Conservation (phyloP, 2,797 vertebrate species). For the Phoebastria nigripes region DNA sequence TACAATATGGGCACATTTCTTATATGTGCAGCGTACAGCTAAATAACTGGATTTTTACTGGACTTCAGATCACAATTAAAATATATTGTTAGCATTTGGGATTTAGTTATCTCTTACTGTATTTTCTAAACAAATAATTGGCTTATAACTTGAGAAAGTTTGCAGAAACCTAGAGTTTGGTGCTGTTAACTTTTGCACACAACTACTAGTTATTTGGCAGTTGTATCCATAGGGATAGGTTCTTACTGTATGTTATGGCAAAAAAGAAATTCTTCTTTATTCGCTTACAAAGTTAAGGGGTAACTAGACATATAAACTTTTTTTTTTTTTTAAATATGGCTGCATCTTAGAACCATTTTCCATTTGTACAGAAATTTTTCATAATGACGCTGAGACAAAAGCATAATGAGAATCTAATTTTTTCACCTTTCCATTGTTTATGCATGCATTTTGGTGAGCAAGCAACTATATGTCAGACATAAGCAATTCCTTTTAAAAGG, state of each 20-base stretch:
- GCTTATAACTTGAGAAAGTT: background rate
- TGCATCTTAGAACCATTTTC: background rate
- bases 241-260: background rate
- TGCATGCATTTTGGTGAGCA: background rate
- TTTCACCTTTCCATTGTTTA: background rate
- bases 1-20: background rate
- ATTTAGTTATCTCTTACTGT: background rate
- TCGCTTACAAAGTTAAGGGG: background rate
- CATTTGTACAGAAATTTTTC: fast-evolving
- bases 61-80: background rate
- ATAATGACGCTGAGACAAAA: background rate
- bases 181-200: background rate
- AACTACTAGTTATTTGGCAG: background rate
- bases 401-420: background rate
- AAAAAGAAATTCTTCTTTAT: background rate
- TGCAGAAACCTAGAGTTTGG: background rate
- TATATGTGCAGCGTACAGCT: background rate
- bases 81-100: background rate
- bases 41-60: background rate
- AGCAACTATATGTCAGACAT: background rate
- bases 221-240: background rate
- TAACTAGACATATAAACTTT: background rate
- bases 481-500: background rate
- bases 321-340: background rate
- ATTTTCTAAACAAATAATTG: background rate